These are phyloP conservation scores for Myodes glareolus DNA, from an alignment of 2,113 vertebrate species.

Conservation along the genomic window DNA sequence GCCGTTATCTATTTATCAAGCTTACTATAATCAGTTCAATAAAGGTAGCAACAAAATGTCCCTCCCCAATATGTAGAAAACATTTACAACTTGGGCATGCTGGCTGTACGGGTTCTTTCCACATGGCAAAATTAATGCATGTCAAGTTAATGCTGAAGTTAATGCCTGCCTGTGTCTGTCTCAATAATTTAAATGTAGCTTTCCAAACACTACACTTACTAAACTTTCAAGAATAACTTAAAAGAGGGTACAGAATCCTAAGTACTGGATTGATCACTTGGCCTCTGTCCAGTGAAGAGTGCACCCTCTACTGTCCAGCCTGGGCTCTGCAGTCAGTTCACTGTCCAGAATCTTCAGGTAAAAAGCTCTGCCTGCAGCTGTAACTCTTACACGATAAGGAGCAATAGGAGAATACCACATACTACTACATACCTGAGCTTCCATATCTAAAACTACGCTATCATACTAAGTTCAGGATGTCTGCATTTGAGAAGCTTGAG, in stretches of 20 bases:
- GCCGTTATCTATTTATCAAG: neutral
- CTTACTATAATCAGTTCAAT: neutral
- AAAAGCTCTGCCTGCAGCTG: neutral
- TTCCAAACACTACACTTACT: neutral
- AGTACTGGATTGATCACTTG: neutral
- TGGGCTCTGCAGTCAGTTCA: conserved; percentile 16
- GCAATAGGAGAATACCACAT: neutral
- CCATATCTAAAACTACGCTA: neutral
- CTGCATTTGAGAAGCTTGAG: neutral
- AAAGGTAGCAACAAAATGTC: neutral
- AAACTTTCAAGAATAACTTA: neutral
- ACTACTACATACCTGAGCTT: neutral
- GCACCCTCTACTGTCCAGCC: neutral
- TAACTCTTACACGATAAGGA: neutral
- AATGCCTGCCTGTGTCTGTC: neutral
- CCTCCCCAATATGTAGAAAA: neutral
- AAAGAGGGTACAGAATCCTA: neutral
- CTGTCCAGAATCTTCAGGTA: neutral
- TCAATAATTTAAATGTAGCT: neutral
- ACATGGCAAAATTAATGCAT: neutral
- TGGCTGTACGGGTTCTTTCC: neutral
- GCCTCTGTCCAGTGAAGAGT: neutral
- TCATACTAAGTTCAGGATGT: neutral
- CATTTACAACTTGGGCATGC: neutral
- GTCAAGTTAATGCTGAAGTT: neutral